Evolutionary conservation across 2,888 invertebrate species (phyloP), one percentile per base, ranked within the genome.

Genomic region (Vesta saturnalis): DNA sequence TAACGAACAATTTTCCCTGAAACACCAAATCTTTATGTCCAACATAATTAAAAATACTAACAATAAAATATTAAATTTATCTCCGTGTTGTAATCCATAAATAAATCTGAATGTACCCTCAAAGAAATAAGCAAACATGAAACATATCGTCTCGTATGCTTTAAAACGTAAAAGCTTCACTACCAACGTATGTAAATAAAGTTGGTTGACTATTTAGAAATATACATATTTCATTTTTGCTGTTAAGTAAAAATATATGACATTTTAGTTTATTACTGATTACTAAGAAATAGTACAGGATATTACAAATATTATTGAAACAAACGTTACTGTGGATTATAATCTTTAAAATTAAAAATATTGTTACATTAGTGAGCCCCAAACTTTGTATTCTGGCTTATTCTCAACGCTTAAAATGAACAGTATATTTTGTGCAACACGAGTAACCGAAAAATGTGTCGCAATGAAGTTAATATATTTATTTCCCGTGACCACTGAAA

Each of bases 131-230:
- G 55, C 15, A 22, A 16, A 30, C 10, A 15, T 21, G 14, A 3
- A 23, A 30, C 23, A 19, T 18, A 39, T 21, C 14, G 21, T 10
- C 19, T 52, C 52, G 18, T 52, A 18, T 52, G 21, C 60, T 59
- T 58, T 59, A 59, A 52, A 55, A 47, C 35, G 30, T 61, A 67
- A 67, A 67, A 67, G 66, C 66, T 67, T 47, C 16, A 60, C 65
- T 65, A 49, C 55, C n/a, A 52, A 19, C 54, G 65, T 61, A 61
- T 61, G 66, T 57, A 67, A 67, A 67, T 67, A 67, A 61, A 30
- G 49, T 47, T 57, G 43, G 60, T 56, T 22, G 47, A 67, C 61
- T 67, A 67, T 67, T 67, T 67, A 67, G 52, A 67, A 56, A 54
- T 55, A 56, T 57, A 39, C 47, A 49, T 57, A n/a, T n/a, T 67